These are phyloP conservation scores for Amorpha juglandis DNA, from an alignment of 2,888 invertebrate genomes.

Conservation along the genomic window DNA sequence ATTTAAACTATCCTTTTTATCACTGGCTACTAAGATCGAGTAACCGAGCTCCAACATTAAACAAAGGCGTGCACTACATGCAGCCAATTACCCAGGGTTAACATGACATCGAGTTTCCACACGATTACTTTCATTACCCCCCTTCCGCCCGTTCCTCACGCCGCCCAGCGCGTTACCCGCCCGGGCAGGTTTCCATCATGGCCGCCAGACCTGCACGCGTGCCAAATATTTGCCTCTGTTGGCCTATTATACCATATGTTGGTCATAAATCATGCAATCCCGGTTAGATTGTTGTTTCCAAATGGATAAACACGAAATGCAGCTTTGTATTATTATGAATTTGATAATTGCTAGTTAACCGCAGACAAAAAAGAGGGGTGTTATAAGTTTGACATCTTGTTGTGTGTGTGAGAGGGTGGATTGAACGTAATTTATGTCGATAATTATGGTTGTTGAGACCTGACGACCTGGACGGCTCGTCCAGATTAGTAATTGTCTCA, in stretches of 20 bases:
- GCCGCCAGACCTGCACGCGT: constrained; percentile 35
- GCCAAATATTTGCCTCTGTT: constrained; percentile 37
- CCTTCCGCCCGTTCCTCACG: constrained; percentile 35
- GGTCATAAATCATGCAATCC: constrained; percentile 37
- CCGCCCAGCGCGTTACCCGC: constrained; percentile 33
- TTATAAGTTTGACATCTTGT: too few relatives aligned
- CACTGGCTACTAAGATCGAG: not conserved
- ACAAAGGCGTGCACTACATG: constrained; percentile 22
- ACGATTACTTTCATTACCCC: constrained; percentile 36
- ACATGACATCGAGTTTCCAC: constrained; percentile 38
- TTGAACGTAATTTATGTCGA: too few relatives aligned
- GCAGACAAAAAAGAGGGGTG: too few relatives aligned
- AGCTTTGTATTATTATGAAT: not conserved
- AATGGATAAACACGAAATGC: constrained; percentile 4
- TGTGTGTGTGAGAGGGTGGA: too few relatives aligned
- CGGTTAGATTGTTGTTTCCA: constrained; percentile 5
- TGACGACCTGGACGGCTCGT: too few relatives aligned
- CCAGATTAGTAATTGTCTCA: too few relatives aligned
- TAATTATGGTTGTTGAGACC: too few relatives aligned
- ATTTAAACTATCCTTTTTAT: too few relatives aligned
- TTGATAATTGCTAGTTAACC: not conserved
- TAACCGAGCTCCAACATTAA: constrained; percentile 2
- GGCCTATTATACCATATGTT: constrained; percentile 34
- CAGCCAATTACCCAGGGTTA: constrained; percentile 32
- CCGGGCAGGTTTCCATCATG: constrained; percentile 35